phyloP scores from a whole-genome alignment of 2,113 vertebrate species.

The Uropsilus gracilis region DNA sequence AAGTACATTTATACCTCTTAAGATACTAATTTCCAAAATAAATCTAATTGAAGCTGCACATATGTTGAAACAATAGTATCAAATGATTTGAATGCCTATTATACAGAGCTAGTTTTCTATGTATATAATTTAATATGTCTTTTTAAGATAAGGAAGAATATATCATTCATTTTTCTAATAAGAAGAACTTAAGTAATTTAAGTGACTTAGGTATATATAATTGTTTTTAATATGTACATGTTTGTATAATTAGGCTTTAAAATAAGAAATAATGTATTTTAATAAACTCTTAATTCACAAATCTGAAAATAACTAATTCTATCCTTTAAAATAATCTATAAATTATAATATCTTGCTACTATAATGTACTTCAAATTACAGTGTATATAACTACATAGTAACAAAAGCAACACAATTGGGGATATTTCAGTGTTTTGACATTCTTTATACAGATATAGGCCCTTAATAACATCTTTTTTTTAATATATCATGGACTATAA shows the following conservation, averaged over 20 bases:
- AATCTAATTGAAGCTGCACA: neutral
- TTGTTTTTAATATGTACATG: conserved; percentile 48
- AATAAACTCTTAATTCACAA: conserved; percentile 55
- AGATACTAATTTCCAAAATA: conserved; percentile 19
- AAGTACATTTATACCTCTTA: neutral
- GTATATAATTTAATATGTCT: neutral
- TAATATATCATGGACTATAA: neutral
- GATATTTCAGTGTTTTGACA: neutral
- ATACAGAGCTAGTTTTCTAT: neutral
- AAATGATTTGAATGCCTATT: neutral
- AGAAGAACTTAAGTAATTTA: conserved; percentile 1
- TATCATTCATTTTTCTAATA: neutral
- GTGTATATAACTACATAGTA: too few species aligned
- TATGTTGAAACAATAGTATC: neutral
- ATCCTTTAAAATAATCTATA: conserved; percentile 48
- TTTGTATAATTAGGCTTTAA: conserved; percentile 63
- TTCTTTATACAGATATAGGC: neutral
- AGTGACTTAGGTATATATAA: neutral
- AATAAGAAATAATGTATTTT: conserved; percentile 59
- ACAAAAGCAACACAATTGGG: neutral
- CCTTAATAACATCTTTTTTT: neutral
- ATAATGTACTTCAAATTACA: too few species aligned
- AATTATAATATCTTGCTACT: neutral
- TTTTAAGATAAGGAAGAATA: neutral
- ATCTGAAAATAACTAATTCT: conserved; percentile 47